These are phyloP conservation scores for Bombylius major DNA, from an alignment of 2,888 invertebrate species.

Conservation along the genomic window DNA sequence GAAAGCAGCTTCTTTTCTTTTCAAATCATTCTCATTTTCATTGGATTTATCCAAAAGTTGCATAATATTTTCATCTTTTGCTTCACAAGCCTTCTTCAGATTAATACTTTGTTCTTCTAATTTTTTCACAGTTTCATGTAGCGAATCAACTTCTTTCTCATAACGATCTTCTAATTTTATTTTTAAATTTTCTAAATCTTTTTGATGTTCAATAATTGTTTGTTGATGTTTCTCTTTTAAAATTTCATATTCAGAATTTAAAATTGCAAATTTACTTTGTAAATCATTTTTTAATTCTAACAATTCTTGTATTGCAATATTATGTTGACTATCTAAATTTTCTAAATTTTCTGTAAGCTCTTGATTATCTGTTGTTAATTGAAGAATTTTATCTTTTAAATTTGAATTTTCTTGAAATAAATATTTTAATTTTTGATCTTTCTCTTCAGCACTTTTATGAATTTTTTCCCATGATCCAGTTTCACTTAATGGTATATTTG, in stretches of 20 bases:
- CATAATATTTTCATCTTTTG: neutral
- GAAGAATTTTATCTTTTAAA: conserved; percentile 38
- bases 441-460: conserved; percentile 1
- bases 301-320: conserved; percentile 50
- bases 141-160: neutral
- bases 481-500: conserved; percentile 7
- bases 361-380: conserved; percentile 36
- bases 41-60: neutral
- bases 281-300: conserved; percentile 42
- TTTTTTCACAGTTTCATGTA: neutral
- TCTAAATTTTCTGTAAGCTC: conserved; percentile 46
- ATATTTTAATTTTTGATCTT: conserved; percentile 23
- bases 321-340: conserved; percentile 61
- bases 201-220: conserved; percentile 21
- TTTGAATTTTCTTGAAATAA: conserved; percentile 38
- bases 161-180: neutral
- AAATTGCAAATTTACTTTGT: conserved; percentile 40
- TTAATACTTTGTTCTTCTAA: neutral
- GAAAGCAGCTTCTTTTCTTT: neutral
- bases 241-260: conserved; percentile 35
- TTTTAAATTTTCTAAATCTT: conserved; percentile 21
- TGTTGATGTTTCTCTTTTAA: conserved; percentile 11
- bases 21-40: neutral
- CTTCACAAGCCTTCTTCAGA: neutral
- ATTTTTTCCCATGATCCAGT: conserved; percentile 1